Conservation (phyloP, 2,113 vertebrate genomes). For the Gopherus evgoodei region DNA sequence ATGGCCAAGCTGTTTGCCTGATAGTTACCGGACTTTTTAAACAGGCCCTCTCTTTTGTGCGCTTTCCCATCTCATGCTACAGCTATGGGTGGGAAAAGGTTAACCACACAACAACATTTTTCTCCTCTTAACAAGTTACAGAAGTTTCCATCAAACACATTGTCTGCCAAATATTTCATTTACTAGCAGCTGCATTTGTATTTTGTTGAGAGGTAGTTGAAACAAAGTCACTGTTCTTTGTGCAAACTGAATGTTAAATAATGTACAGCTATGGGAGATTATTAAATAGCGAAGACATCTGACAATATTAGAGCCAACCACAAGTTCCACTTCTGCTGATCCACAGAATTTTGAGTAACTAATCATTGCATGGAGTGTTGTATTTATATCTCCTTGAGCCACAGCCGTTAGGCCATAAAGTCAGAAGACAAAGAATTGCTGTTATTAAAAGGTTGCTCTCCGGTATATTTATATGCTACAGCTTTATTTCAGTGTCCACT, state of each 20-base stretch:
- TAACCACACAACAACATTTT: conserved; percentile 67
- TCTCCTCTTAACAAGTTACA: conserved; percentile 64
- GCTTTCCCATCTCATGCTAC: conserved; percentile 43
- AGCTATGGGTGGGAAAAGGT: conserved; percentile 69
- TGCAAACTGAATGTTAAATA: conserved; percentile 72
- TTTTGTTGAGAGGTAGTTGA: conserved; percentile 75
- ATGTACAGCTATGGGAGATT: conserved; percentile 67
- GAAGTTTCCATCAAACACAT: conserved; percentile 70
- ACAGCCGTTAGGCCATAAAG: conserved; percentile 83
- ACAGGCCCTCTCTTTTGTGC: conserved; percentile 13
- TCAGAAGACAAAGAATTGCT: conserved; percentile 81
- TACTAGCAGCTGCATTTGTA: conserved; percentile 80
- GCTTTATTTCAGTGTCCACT: conserved; percentile 75
- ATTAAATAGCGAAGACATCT: conserved; percentile 81
- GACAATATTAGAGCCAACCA: conserved; percentile 79
- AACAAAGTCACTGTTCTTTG: conserved; percentile 79
- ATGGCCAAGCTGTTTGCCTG: conserved; percentile 53
- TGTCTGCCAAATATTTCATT: conserved; percentile 80
- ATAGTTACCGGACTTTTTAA: conserved; percentile 54
- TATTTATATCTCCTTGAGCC: conserved; percentile 78
- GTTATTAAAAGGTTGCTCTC: conserved; percentile 72
- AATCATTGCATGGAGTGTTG: conserved; percentile 78
- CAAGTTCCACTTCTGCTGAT: conserved; percentile 84
- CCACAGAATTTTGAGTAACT: conserved; percentile 79
- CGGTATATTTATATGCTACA: conserved; percentile 77